Evolutionary conservation across 2,888 invertebrate genomes (phyloP), one percentile per base, ranked within the genome.

Genomic region (Eudemis profundana): DNA sequence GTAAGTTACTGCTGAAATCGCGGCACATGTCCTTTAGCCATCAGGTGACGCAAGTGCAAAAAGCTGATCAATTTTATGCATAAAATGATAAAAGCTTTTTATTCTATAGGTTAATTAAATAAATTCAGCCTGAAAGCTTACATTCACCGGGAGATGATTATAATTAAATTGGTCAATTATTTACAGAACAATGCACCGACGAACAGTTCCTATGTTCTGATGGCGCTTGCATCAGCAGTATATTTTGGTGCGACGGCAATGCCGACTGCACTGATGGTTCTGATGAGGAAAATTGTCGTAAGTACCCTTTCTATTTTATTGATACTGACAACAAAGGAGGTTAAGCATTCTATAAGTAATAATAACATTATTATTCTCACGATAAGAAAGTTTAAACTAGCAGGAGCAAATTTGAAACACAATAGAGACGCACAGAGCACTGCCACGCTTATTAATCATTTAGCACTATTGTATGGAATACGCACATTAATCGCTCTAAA

Each of bases 241-340:
- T 86, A 14, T 94, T 94, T 74, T 85, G 86, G 62, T 97, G 97
- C 77, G 94, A 96, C 77, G 88, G 90, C 51, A 72, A 84, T 33
- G 51, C 53, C 27, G 95, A 95, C 78, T 95, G 95, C 75, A 69
- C 77, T 27, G 95, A 95, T 78, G 89, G 89, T 61, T 93, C 93
- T 4, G 95, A 95, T 73, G 95, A 95, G 84, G 78, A 78, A 46
- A 86, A 89, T 64, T 94, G 94, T 78, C 87, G 93, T 90, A 81
- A 86, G 89, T 93, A 70, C 33, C 19, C 3, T 21, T 29, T 15
- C 19, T 10, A 10, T 44, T 10, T 42, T 21, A 15, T 42, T 40
- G 2, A 27, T 15, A 7, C 14, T 54, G 12, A 7, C n/a, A 7
- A 15, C 40, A 14, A 40, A 40, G 7, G n/a, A n/a, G n/a, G n/a